A percentile compares a stretch with the other conserved stretches of the same genome.
Evolutionary conservation across 2,113 vertebrate species (phyloP).

Genomic region (Silurus asotus): DNA sequence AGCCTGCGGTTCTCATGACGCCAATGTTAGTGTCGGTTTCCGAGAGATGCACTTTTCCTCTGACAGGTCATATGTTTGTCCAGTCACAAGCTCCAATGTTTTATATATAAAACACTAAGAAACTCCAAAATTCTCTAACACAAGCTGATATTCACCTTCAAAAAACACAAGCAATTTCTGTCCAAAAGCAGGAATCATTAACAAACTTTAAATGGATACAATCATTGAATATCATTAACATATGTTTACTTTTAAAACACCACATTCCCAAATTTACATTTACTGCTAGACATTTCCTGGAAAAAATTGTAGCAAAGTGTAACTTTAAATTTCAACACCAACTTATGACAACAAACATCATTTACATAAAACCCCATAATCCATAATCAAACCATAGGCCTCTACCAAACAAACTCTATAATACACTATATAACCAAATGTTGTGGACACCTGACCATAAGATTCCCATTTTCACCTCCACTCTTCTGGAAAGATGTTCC

Average conservation of each 20-base stretch:
- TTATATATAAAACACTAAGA: background rate
- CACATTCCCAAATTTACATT: background rate
- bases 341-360: background rate
- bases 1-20: background rate
- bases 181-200: no score
- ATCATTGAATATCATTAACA: background rate
- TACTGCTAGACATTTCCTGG: background rate
- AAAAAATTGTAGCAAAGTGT: background rate
- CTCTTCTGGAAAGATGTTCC: no score
- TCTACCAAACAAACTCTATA: background rate
- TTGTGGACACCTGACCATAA: no score
- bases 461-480: no score
- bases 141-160: background rate
- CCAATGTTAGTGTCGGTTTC: slow-evolving; percentile 71
- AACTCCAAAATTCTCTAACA: background rate
- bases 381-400: no score
- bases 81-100: background rate
- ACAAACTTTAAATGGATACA: background rate
- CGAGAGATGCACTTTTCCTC: slow-evolving; percentile 67
- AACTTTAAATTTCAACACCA: background rate
- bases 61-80: slow-evolving; percentile 73
- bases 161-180: background rate
- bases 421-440: background rate
- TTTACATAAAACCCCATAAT: background rate
- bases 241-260: background rate